A percentile compares a stretch with the other conserved stretches of the same genome.
phyloP scores from a whole-genome alignment of 1,140 invertebrate genomes.

The Heterodera carotae region DNA sequence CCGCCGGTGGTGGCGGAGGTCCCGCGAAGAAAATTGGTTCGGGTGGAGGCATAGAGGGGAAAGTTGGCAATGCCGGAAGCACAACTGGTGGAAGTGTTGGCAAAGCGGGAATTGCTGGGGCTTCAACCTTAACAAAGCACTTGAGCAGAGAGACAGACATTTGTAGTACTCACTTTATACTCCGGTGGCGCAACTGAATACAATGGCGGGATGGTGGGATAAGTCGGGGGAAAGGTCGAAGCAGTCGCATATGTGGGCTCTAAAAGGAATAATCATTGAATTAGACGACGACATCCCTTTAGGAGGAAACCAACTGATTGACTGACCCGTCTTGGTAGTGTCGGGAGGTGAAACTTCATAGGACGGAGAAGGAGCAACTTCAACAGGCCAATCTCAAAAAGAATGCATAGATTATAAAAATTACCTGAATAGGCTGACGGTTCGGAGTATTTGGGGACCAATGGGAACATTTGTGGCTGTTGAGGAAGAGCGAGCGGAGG shows the following conservation, averaged over 20 bases:
- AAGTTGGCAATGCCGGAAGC: background rate
- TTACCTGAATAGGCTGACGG: background rate
- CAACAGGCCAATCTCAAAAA: background rate
- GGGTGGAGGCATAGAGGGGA: slow-evolving; percentile 2
- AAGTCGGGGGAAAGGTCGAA: background rate
- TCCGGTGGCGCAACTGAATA: slow-evolving; percentile 8
- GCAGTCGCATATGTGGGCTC: background rate
- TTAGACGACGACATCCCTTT: too few species aligned
- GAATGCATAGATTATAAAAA: background rate
- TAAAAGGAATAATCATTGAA: background rate
- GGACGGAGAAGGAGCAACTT: slow-evolving; percentile 20
- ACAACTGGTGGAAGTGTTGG: slow-evolving; percentile 10
- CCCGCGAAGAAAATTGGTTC: slow-evolving; percentile 9
- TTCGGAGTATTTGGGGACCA: background rate
- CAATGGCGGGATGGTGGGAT: slow-evolving; percentile 22
- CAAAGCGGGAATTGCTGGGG: background rate
- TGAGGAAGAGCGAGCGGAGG: background rate
- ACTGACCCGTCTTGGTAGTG: background rate
- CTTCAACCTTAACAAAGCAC: slow-evolving; percentile 1
- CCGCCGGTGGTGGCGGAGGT: slow-evolving; percentile 12
- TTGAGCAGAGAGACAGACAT: background rate
- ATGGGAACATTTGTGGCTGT: background rate
- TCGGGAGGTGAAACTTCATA: background rate
- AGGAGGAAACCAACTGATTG: too few species aligned
- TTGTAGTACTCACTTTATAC: background rate